These are phyloP conservation scores for Poecilia velifera DNA, from an alignment of 2,797 vertebrate genomes.

Conservation along the genomic window DNA sequence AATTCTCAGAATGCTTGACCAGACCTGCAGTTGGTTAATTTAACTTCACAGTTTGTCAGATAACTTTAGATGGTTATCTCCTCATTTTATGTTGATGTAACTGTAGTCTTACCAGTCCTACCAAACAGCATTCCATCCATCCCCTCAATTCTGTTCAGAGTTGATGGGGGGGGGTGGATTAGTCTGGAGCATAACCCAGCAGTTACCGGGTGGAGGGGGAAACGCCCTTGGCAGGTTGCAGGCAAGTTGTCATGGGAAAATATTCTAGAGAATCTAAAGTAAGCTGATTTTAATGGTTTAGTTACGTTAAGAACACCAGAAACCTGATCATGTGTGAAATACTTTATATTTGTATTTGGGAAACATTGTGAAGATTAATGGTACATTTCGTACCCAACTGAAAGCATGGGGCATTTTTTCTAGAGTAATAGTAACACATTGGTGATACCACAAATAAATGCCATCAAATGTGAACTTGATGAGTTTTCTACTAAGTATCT, in stretches of 20 bases:
- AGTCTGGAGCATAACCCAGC: not conserved
- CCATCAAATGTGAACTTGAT: not conserved
- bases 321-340: not conserved
- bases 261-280: not conserved
- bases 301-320: not conserved
- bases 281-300: not conserved
- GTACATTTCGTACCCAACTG: not conserved
- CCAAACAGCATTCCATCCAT: not conserved
- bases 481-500: not conserved
- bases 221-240: not conserved
- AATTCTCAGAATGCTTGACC: not conserved
- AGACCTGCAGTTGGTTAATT: not conserved
- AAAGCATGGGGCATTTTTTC: not conserved
- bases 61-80: not conserved
- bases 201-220: not conserved
- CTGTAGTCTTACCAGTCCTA: not conserved
- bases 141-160: not conserved
- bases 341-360: not conserved
- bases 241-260: not conserved
- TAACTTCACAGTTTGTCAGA: not conserved
- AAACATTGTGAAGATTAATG: not conserved
- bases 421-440: not conserved
- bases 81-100: not conserved
- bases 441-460: not conserved
- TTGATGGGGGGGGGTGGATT: not conserved